A percentile compares a stretch with the other conserved stretches of the same genome.
phyloP scores from a whole-genome alignment of 2,797 vertebrate species.

The Chloroceryle inda region DNA sequence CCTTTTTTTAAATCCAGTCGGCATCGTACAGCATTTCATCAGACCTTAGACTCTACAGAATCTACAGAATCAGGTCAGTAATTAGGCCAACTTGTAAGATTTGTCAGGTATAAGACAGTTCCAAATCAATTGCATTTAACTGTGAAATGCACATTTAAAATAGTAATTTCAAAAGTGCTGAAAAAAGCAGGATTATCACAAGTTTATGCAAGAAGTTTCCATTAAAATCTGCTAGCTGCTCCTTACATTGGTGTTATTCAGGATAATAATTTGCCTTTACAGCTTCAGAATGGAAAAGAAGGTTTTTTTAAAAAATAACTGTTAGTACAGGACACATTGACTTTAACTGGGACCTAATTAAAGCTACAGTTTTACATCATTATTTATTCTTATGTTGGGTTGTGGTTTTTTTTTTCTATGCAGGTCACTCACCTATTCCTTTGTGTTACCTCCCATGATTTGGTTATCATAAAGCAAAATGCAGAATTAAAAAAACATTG shows the following conservation, averaged over 20 bases:
- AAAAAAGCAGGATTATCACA: background rate
- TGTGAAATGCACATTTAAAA: background rate
- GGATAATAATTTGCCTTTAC: background rate
- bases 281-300: background rate
- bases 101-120: background rate
- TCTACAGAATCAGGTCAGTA: slow-evolving; percentile 46
- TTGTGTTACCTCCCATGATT: background rate
- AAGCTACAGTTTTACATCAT: background rate
- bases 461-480: background rate
- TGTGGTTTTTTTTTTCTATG: background rate
- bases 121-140: background rate
- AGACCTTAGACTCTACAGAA: background rate
- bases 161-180: background rate
- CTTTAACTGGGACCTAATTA: background rate
- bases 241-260: background rate
- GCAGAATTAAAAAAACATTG: background rate
- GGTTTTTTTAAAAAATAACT: background rate
- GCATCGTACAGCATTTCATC: background rate
- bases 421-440: background rate
- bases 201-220: background rate
- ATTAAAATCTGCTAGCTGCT: background rate
- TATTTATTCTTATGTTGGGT: background rate
- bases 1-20: background rate
- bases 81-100: slow-evolving; percentile 8
- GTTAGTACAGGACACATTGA: background rate